Percentiles rank a stretch among this genome's conserved stretches.
phyloP scores from a whole-genome alignment of 2,797 vertebrate genomes.

The Australoheros facetus region DNA sequence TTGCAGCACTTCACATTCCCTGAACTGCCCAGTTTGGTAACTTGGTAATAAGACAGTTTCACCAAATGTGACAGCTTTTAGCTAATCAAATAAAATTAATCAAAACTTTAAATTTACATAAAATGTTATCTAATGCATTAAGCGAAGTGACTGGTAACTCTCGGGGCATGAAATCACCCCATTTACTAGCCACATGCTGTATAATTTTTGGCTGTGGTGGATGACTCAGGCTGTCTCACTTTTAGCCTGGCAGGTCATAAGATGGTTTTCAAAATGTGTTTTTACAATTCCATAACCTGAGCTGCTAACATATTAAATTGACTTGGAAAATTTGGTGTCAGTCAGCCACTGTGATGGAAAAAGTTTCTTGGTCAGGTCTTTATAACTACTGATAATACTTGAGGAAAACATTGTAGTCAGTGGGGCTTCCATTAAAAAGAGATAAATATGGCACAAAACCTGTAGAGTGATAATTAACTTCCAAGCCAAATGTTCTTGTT shows the following conservation, averaged over 20 bases:
- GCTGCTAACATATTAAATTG: constrained; percentile 38
- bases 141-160: constrained; percentile 8
- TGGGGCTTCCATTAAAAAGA: neutral
- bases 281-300: constrained; percentile 29
- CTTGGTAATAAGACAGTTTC: constrained; percentile 17
- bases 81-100: neutral
- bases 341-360: constrained; percentile 30
- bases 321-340: constrained; percentile 20
- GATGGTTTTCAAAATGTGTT: constrained; percentile 40
- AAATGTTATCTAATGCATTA: constrained; percentile 19
- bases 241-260: constrained; percentile 35
- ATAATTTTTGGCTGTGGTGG: constrained; percentile 17
- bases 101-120: neutral
- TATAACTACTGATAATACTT: constrained; percentile 2
- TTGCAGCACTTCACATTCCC: constrained; percentile 26
- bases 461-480: neutral
- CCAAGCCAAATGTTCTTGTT: neutral
- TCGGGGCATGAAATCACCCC: constrained; percentile 7
- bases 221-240: constrained; percentile 35
- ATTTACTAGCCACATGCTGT: constrained; percentile 26
- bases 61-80: neutral
- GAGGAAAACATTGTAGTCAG: neutral
- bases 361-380: constrained; percentile 17
- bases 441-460: neutral
- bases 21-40: constrained; percentile 14